Evolutionary conservation across 2,113 vertebrate genomes (phyloP).

Genomic region (Nestor notabilis): DNA sequence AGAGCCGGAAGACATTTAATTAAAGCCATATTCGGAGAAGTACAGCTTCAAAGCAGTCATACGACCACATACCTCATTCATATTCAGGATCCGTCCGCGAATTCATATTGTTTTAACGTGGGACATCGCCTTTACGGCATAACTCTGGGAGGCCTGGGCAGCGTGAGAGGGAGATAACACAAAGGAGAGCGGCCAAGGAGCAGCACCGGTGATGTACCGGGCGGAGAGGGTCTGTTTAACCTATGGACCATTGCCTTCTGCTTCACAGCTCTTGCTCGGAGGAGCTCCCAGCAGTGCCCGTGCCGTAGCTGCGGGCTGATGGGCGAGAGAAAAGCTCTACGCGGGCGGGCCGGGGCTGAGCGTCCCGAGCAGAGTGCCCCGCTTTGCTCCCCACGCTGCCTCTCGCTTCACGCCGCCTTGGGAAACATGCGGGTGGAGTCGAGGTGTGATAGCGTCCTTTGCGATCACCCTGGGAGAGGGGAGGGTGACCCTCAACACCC

Average conservation of each 20-base stretch:
- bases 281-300: neutral
- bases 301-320: neutral
- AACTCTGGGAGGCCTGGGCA: conserved; percentile 16
- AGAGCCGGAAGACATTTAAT: conserved; percentile 77
- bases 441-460: neutral
- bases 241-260: neutral
- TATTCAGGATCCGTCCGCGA: conserved; percentile 65
- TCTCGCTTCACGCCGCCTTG: neutral
- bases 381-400: neutral
- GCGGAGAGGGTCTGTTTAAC: neutral
- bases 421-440: neutral
- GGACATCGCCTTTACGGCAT: conserved; percentile 9
- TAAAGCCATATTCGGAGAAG: conserved; percentile 76
- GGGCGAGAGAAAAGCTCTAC: neutral
- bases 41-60: conserved; percentile 68
- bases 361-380: neutral
- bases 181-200: neutral
- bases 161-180: neutral
- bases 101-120: conserved; percentile 66
- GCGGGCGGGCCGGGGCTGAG: neutral
- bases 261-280: neutral
- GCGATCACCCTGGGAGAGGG: neutral
- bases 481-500: neutral
- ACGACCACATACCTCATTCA: conserved; percentile 69
- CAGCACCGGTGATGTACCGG: neutral